Conservation (phyloP, 2,888 invertebrate species). For the Crossocerus cetratus region DNA sequence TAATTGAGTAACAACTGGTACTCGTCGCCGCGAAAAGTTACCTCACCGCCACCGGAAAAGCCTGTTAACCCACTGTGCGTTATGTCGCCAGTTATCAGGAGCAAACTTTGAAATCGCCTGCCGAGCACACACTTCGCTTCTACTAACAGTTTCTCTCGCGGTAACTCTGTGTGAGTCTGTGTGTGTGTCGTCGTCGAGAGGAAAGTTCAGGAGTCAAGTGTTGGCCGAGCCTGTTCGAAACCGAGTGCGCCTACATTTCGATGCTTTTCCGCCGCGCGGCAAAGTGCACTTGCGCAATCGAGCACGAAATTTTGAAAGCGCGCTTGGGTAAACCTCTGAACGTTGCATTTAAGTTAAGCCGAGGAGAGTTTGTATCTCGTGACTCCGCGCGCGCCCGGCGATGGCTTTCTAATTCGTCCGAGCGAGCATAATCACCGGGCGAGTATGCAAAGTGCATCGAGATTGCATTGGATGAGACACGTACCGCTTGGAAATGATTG, state of each 20-base stretch:
- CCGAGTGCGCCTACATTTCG: no score
- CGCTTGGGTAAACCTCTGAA: neutral
- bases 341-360: neutral
- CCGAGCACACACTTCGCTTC: no score
- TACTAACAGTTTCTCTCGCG: no score
- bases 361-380: neutral
- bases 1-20: neutral
- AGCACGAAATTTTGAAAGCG: neutral
- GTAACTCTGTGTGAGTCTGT: no score
- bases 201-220: neutral
- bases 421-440: neutral
- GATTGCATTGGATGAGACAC: neutral
- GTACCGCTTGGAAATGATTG: no score
- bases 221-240: no score
- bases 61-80: no score
- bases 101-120: no score
- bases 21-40: no score
- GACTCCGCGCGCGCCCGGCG: no score
- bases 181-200: neutral
- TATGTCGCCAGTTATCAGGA: no score
- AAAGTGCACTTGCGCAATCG: neutral
- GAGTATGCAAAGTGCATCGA: constrained; percentile 11
- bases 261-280: neutral
- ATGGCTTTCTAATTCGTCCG: constrained; percentile 6
- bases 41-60: no score